phyloP scores from a whole-genome alignment of 2,797 vertebrate species.

The Heterohyrax brucei region DNA sequence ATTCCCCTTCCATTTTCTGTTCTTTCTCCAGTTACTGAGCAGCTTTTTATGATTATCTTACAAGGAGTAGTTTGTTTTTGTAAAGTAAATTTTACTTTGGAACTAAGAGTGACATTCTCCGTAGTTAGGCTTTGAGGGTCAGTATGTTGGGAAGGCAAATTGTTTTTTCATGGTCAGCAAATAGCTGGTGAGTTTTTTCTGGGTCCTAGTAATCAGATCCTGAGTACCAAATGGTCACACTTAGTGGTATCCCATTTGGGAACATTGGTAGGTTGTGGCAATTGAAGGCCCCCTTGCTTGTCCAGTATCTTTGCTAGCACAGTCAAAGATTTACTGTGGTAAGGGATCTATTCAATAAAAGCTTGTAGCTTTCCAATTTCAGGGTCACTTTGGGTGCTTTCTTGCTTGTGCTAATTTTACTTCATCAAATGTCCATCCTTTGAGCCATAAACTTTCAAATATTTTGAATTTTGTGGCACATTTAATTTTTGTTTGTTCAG shows the following conservation, averaged over 20 bases:
- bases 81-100: constrained; percentile 70
- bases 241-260: neutral
- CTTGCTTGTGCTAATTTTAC: constrained; percentile 68
- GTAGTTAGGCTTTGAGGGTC: neutral
- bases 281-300: neutral
- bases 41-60: constrained; percentile 19
- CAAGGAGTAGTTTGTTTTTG: constrained; percentile 33
- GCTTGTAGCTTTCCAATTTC: constrained; percentile 47
- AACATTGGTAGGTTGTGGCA: neutral
- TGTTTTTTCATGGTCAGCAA: constrained; percentile 45
- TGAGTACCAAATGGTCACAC: constrained; percentile 14
- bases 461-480: constrained; percentile 55
- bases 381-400: constrained; percentile 57
- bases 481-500: constrained; percentile 73
- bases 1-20: constrained; percentile 14
- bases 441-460: constrained; percentile 59
- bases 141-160: constrained; percentile 34
- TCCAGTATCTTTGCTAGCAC: neutral
- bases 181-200: constrained; percentile 37
- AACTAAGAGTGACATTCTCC: constrained; percentile 41
- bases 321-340: constrained; percentile 34
- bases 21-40: neutral
- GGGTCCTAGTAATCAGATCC: constrained; percentile 50
- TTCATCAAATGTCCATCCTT: constrained; percentile 58
- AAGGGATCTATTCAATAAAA: constrained; percentile 51